Evolutionary conservation across 2,797 vertebrate species (phyloP), one percentile per base, ranked within the genome.

Genomic region (Diplodus puntazzo): DNA sequence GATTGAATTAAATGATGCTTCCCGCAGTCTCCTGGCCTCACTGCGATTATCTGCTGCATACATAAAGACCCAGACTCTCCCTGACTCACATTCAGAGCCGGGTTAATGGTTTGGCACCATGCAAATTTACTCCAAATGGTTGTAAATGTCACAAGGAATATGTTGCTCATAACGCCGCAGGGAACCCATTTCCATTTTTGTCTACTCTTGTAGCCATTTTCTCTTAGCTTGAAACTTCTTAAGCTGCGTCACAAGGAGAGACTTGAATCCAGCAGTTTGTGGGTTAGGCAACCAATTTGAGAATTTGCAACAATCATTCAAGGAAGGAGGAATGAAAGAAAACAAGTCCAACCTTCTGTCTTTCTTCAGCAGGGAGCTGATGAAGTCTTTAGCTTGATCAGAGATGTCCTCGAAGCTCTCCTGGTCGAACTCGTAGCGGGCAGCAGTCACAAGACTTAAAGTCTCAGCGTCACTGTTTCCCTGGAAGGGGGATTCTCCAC

Each of bases 401-500:
- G 97, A 96, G 86, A 98, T 95, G 61, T 96, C 96, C 0, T 92
- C 94, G 73, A 97, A 97, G 74, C 91, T 95, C 72, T 97, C 96
- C 10, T 94, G 84, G 64, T 96, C 95, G 23, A 97, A 98, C 48
- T 95, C 94, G 72, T 94, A 97, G 53, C 0, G 17, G 0, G 95
- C 96, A 3, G 94, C 92, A 0, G 96, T 97, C 77, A 97, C 89
- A 1, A 95, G 94, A 59, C 91, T 88, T 3, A 97, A 81, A 0
- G 97, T 98, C 87, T 98, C 96, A 0, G 90, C 64, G 18, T 97
- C 95, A 0, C 54, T 96, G 80, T 94, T 93, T 17, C 97, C 97
- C 87, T 97, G 97, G 89, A 98, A 98, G 0, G 97, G 97, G 0
- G 96, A 97, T 77, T 97, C 96, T n/a, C 97, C 97, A 0, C 97